Base-by-base conservation (phyloP, 1,140 invertebrate genomes). In the Campoletis sonorensis region DNA sequence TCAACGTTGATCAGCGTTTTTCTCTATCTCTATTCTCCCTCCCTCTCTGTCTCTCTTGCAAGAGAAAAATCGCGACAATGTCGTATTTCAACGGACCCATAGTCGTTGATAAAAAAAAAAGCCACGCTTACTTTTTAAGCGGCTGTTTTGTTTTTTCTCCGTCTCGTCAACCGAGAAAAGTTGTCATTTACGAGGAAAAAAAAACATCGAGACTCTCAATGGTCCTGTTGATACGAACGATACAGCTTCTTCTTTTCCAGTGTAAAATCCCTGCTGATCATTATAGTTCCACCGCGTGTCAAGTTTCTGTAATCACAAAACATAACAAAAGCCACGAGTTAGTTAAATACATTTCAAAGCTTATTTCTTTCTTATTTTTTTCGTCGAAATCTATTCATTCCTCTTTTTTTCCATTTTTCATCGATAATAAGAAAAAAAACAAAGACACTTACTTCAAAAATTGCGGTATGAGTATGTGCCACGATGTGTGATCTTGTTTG, bases 161-260 rank as follows among this genome's bases (percentile, higher is more conserved):
- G 40, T 45, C 40, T 45, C 40, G 11, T 45, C 40, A 11, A 45
- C 8, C 40, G 11, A 8, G 40, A 45, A 45, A 45, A 45, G 8
- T 45, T 45, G 40, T 45, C 5, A 11, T 1, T n/a, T 23, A 33
- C 30, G 54, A 58, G 54, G 10, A 58, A 64, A 1, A 13, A 64
- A 64, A 8, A 15, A 64, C 30, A 26, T 1, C 5, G 30, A 21
- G 13, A 58, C 49, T 23, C 58, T 88, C 84, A 88, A 58, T 88
- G 93, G 81, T 92, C 90, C 79, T 93, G 61, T 26, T 94, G 92
- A 88, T 94, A 95, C 82, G 94, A 95, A 89, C 96, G 93, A 93
- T 97, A 97, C 67, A 97, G 93, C 91, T 97, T 97, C 91, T 96
- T 97, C 93, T 97, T 97, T 86, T 95, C 95, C 91, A 97, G 92